A percentile compares a stretch with the other conserved stretches of the same genome.
Conservation (phyloP, 2,113 vertebrate genomes). For the Pollimyrus isidori region DNA sequence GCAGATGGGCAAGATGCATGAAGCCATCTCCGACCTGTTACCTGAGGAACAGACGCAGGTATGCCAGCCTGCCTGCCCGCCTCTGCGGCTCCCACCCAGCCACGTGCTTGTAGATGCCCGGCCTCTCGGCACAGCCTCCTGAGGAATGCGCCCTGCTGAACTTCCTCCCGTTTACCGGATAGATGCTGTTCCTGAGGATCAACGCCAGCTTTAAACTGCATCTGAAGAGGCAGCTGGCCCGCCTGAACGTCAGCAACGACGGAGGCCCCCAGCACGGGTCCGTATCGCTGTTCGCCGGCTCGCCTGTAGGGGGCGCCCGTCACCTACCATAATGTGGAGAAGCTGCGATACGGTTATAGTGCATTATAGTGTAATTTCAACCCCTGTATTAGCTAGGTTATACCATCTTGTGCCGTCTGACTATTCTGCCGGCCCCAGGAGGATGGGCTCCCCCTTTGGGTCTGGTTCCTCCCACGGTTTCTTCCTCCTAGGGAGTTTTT, state of each 20-base stretch:
- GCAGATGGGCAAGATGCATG: constrained; percentile 96
- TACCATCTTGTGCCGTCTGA: too few relatives aligned
- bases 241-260: constrained; percentile 85
- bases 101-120: neutral
- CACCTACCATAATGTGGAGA: neutral
- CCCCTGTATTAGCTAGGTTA: too few relatives aligned
- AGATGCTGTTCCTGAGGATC: constrained; percentile 91
- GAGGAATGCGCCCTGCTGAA: neutral
- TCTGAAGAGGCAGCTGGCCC: constrained; percentile 86
- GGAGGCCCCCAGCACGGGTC: constrained; percentile 93
- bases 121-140: neutral
- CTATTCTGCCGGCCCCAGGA: too few relatives aligned
- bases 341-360: neutral
- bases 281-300: neutral
- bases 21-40: constrained; percentile 87
- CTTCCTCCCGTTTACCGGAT: constrained; percentile 30
- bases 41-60: constrained; percentile 94
- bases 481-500: too few relatives aligned
- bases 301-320: neutral
- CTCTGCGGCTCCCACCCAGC: neutral
- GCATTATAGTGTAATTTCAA: too few relatives aligned
- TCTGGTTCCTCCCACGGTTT: too few relatives aligned
- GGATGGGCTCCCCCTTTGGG: too few relatives aligned
- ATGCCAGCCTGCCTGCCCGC: neutral
- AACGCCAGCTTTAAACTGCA: constrained; percentile 88